Conservation (phyloP, 1,140 invertebrate species). For the Panagrolaimus sp. region DNA sequence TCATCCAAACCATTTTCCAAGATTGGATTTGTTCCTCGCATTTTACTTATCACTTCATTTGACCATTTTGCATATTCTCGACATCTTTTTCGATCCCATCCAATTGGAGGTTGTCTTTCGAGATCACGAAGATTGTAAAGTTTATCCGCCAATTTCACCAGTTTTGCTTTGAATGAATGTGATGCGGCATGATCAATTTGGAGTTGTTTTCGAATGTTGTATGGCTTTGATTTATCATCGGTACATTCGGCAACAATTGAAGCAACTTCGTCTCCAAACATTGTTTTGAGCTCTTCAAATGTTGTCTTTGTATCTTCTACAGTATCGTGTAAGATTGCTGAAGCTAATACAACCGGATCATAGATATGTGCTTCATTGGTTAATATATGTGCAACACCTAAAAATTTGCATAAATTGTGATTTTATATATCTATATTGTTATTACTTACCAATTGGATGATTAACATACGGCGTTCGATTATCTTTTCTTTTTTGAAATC, state of each 20-base stretch:
- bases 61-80: conserved; percentile 72
- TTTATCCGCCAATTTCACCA: conserved; percentile 79
- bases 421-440: background rate
- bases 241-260: conserved; percentile 70
- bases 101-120: conserved; percentile 65
- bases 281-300: conserved; percentile 69
- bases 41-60: conserved; percentile 67
- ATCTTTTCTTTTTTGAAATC: conserved; percentile 70
- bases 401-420: conserved; percentile 35
- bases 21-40: conserved; percentile 67
- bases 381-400: conserved; percentile 74
- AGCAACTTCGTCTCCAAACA: conserved; percentile 67
- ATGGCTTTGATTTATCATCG: conserved; percentile 72
- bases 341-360: conserved; percentile 69
- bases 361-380: conserved; percentile 68
- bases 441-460: conserved; percentile 71
- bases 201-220: conserved; percentile 67
- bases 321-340: conserved; percentile 79
- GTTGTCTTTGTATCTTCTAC: conserved; percentile 82
- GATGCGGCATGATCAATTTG: conserved; percentile 69
- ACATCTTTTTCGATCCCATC: conserved; percentile 46
- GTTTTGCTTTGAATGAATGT: conserved; percentile 66
- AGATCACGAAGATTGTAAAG: conserved; percentile 78
- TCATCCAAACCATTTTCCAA: conserved; percentile 68
- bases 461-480: conserved; percentile 76